Base-by-base conservation (phyloP, 2,797 vertebrate species). In the Hyperoplus lanceolatus region DNA sequence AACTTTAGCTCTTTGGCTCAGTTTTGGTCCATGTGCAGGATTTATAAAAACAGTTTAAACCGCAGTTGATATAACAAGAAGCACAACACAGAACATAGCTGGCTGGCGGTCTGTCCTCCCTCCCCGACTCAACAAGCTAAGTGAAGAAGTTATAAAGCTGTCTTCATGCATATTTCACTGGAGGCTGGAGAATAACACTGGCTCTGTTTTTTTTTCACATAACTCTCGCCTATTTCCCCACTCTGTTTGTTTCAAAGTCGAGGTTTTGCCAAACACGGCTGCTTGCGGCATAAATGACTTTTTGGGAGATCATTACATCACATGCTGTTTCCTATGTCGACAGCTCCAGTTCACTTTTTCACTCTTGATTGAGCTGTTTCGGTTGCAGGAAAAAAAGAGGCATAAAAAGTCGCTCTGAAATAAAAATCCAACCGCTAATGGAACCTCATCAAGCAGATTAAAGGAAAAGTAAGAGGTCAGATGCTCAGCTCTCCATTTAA, bases 401-500 rank as follows among this genome's bases (percentile, higher is more conserved):
- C 56, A 57, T 72, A 18, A 80, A 29, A 86, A 77, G 41, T 45
- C 11, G 1, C 36, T 70, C 16, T 55, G n/a, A 77, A 77, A 82
- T 3, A 29, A 29, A 29, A 77, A 80, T 54, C 58, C 70, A 62
- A 43, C 6, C 8, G 8, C 70, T 85, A 83, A 88, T 89, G 85
- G 84, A 86, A 73, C 65, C 61, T 86, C 77, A 83, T 83, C 81
- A 69, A 53, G 68, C 77, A 76, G 87, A 90, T 88, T 84, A 91
- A 75, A 55, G 68, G 78, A 54, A 61, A 67, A 82, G 68, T 59
- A 73, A 46, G 76, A 75, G 88, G 82, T 84, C 79, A 75, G 75
- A 71, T 18, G 12, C 55, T 75, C 58, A 4, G 61, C 84, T 61
- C 64, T 80, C 42, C 63, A 42, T 82, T 87, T 89, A 67, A 45